Evolutionary conservation across 2,113 vertebrate genomes (phyloP).

Genomic region (Calyptommatus sinebrachiatus): DNA sequence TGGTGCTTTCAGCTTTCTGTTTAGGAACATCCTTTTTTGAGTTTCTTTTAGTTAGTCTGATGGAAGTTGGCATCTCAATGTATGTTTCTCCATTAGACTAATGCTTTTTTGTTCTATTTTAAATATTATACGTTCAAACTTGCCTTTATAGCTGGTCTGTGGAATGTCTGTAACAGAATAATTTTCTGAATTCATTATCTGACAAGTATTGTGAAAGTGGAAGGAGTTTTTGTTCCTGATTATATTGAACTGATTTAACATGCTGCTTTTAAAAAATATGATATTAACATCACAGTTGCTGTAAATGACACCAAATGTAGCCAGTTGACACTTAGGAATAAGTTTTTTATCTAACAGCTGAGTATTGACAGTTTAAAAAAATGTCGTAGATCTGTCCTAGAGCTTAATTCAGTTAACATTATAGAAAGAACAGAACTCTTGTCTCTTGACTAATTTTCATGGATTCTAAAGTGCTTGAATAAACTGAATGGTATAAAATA

Average conservation of each 20-base stretch:
- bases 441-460: no score
- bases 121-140: constrained; percentile 26
- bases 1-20: constrained; percentile 9
- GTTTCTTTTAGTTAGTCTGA: constrained; percentile 36
- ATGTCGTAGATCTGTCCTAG: no score
- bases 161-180: constrained; percentile 19
- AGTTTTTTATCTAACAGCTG: neutral
- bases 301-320: constrained; percentile 10
- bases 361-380: neutral
- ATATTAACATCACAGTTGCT: neutral
- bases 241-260: constrained; percentile 29
- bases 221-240: constrained; percentile 29
- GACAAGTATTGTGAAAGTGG: constrained; percentile 20
- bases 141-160: constrained; percentile 33
- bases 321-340: neutral
- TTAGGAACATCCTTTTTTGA: constrained; percentile 25
- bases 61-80: constrained; percentile 39
- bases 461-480: no score
- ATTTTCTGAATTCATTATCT: constrained; percentile 3
- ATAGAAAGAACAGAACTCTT: no score
- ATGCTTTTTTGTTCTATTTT: constrained; percentile 30
- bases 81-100: constrained; percentile 47
- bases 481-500: no score
- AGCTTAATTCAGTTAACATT: no score
- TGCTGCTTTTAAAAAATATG: constrained; percentile 4